Base-by-base conservation (phyloP, 2,113 vertebrate genomes). In the Mus pahari region DNA sequence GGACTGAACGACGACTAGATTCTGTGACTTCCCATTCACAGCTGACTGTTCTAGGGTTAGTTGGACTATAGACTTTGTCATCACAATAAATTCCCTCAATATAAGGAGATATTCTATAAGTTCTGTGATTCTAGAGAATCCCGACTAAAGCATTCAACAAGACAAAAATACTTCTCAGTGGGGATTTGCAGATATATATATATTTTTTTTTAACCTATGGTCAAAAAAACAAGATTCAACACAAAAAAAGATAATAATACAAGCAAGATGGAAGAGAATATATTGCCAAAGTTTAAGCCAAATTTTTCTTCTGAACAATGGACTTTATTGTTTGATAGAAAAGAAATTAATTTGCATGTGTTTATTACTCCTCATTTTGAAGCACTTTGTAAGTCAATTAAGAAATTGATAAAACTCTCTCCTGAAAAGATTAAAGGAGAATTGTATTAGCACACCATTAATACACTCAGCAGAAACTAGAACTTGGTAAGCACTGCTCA, bases 351-450 rank as follows among this genome's bases (percentile, higher is more conserved):
- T 96, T 87, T 96, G 24, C 75, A 95, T 20, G 31, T 95, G 71
- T 84, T 95, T 96, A 92, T 94, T 71, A 89, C 12, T 96, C n/a
- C n/a, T 94, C 77, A 89, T 96, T 97, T 96, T 91, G 78, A 94
- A 95, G 36, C 28, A 89, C n/a, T 62, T 79, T 91, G 39, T 58
- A 89, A 31, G 58, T 93, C 83, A 95, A 64, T 94, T 94, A 97
- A 95, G 71, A 97, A 94, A 96, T 3, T 87, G 83, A 88, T 84
- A 94, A 92, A 58, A 19, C 19, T 79, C 66, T 94, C 66, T 90
- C 31, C 58, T 77, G 20, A 93, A 93, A 91, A 93, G 58, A 94
- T 86, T 55, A 91, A 91, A 96, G 45, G 62, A 93, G 42, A 68
- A 92, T 73, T 83, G 88, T 84, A 79, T 50, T 84, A 90, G 79